These are phyloP conservation scores for Erebia aethiops DNA, from an alignment of 2,888 invertebrate species.

Conservation along the genomic window DNA sequence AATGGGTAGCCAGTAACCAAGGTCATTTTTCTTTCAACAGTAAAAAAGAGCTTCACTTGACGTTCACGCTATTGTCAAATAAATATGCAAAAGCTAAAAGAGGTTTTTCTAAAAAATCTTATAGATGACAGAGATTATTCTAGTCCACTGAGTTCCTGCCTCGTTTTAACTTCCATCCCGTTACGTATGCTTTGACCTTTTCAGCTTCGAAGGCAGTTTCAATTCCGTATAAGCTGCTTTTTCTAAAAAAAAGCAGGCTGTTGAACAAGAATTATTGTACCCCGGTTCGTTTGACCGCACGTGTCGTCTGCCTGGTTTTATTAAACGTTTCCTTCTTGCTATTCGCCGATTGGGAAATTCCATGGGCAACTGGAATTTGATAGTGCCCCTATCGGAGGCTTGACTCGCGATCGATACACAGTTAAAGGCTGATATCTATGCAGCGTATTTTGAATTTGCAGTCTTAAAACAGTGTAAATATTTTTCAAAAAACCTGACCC, in stretches of 20 bases:
- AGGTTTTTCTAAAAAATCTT: too few species aligned
- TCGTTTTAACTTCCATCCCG: background rate
- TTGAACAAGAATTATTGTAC: conserved; percentile 23
- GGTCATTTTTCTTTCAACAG: too few species aligned
- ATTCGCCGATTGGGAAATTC: conserved; percentile 44
- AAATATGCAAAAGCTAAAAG: too few species aligned
- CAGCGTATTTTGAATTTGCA: background rate
- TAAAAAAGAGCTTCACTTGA: too few species aligned
- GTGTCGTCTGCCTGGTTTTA: conserved; percentile 36
- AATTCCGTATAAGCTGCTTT: conserved; percentile 1
- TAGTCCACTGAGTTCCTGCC: background rate
- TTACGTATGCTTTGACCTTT: background rate
- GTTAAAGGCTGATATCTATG: background rate
- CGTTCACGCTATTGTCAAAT: too few species aligned
- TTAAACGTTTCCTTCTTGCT: conserved; percentile 43
- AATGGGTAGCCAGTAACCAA: too few species aligned
- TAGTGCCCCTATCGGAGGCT: conserved; percentile 34
- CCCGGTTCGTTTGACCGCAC: conserved; percentile 26
- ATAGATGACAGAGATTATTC: too few species aligned
- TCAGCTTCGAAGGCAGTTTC: background rate
- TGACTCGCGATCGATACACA: background rate
- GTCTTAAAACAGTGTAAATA: too few species aligned
- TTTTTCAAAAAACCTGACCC: too few species aligned
- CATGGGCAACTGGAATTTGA: conserved; percentile 40
- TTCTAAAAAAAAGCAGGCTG: background rate